Percentiles rank a stretch among this genome's conserved stretches.
Evolutionary conservation across 2,797 vertebrate species (phyloP).

Genomic region (Notoglanidium macrostoma): DNA sequence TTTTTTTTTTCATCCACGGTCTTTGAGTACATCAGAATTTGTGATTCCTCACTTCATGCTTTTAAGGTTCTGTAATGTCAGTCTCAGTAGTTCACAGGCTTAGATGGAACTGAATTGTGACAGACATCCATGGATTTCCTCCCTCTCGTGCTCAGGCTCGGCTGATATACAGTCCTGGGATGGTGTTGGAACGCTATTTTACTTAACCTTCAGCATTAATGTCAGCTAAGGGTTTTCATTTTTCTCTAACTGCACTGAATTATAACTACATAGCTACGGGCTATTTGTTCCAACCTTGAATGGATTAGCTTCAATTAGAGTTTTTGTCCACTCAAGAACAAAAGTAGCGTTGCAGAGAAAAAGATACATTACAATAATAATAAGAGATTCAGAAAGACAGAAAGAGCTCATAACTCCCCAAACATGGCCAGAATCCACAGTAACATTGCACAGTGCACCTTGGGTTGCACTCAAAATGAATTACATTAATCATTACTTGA

Average conservation of each 20-base stretch:
- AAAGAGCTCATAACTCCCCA: neutral
- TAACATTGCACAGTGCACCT: neutral
- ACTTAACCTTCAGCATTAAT: conserved; percentile 6
- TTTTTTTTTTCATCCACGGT: conserved; percentile 1
- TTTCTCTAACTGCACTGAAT: conserved; percentile 34
- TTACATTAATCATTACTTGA: conserved; percentile 35
- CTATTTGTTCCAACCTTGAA: conserved; percentile 41
- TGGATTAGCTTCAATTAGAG: conserved; percentile 52
- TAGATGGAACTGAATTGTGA: conserved; percentile 48
- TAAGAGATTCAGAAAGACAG: neutral
- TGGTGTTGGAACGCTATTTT: neutral
- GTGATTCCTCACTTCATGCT: conserved; percentile 49
- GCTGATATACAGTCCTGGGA: neutral
- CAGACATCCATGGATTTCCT: conserved; percentile 30
- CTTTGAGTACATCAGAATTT: conserved; percentile 47
- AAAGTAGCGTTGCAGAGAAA: neutral
- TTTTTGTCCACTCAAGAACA: conserved; percentile 38
- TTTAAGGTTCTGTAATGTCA: conserved; percentile 51
- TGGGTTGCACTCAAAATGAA: conserved; percentile 26
- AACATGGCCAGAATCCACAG: conserved; percentile 2
- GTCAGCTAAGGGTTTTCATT: neutral
- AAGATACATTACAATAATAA: conserved; percentile 28
- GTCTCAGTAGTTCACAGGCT: conserved; percentile 33
- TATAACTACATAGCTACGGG: conserved; percentile 33
- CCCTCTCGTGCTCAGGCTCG: neutral